A percentile compares a stretch with the other conserved stretches of the same genome.
phyloP scores from a whole-genome alignment of 2,888 invertebrate genomes.

The Drosophila setosimentum region DNA sequence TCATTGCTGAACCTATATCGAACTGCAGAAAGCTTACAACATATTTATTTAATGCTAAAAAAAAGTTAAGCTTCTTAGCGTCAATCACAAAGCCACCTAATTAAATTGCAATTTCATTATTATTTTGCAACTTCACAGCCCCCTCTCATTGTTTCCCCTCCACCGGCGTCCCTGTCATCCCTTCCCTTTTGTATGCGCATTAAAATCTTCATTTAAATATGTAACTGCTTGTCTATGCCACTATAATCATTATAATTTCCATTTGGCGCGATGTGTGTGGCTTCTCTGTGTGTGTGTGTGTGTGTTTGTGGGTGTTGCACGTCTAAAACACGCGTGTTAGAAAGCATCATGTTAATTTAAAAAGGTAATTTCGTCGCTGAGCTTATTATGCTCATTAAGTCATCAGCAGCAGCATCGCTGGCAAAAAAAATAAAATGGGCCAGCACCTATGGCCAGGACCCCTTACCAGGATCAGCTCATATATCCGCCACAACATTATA shows the following conservation, averaged over 20 bases:
- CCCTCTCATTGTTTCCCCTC: background rate
- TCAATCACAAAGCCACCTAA: conserved; percentile 55
- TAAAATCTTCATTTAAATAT: conserved; percentile 79
- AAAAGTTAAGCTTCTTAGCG: conserved; percentile 52
- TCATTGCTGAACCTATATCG: too few relatives aligned
- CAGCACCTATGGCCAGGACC: conserved; percentile 32
- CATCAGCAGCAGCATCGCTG: conserved; percentile 57
- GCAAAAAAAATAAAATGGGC: conserved; percentile 37
- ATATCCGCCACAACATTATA: conserved; percentile 56
- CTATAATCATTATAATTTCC: conserved; percentile 64
- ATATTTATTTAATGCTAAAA: background rate
- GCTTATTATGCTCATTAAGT: conserved; percentile 81
- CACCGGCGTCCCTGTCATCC: too few relatives aligned
- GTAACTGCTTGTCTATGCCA: conserved; percentile 74
- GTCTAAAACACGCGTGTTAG: conserved; percentile 27
- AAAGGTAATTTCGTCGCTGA: conserved; percentile 78
- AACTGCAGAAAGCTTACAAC: too few relatives aligned
- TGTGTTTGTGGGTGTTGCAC: conserved; percentile 30
- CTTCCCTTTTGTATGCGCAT: conserved; percentile 55
- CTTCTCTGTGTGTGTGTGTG: conserved; percentile 13
- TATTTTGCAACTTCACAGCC: conserved; percentile 12
- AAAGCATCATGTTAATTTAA: conserved; percentile 78
- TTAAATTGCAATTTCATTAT: conserved; percentile 66
- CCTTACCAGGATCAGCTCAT: conserved; percentile 31
- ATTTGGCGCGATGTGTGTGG: conserved; percentile 40